Base-by-base conservation (phyloP, 2,888 invertebrate genomes). In the Onthophagus sagittarius region DNA sequence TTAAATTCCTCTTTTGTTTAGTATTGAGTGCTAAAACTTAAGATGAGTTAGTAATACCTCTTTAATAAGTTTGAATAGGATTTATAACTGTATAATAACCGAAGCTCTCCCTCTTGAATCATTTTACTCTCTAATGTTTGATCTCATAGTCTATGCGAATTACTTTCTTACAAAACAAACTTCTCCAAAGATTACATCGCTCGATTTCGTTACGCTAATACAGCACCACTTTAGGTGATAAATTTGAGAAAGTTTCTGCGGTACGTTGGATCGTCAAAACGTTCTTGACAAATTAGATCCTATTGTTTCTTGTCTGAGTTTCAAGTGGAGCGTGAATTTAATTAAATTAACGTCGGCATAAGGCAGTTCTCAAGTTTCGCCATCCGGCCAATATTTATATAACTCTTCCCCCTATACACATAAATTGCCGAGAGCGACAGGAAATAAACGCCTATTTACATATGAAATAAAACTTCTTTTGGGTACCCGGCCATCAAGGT, bases 391-490 rank as follows among this genome's bases (percentile, higher is more conserved):
- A 73, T 73, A 73, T 73, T 73, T 73, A 73, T 73, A 71, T 73
- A 73, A 73, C 73, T 71, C 64, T 69, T 73, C 73, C 73, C 73
- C 62, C 67, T 70, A 65, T 71, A 73, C 71, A 71, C 71, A 73
- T 73, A 73, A 73, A 73, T 73, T 71, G 63, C 31, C 62, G 62
- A 71, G 71, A 67, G 73, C 65, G 73, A 32, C 15, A 63, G 63
- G 63, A 31, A 67, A 67, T 73, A 73, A 73, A 69, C 73, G 73
- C 63, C 67, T 71, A 73, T 73, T 73, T 73, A 71, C 73, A 73
- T 73, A 73, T 73, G 71, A 73, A 73, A 73, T 73, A 73, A 71
- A 73, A 73, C 73, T 73, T 67, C 73, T 71, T 67, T 71, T 71
- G 32, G 67, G 62, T 23, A 33, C 62, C 64, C 64, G 67, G 71